Evolutionary conservation across 2,888 invertebrate species (phyloP).

Genomic region (Epinotia bilunana): DNA sequence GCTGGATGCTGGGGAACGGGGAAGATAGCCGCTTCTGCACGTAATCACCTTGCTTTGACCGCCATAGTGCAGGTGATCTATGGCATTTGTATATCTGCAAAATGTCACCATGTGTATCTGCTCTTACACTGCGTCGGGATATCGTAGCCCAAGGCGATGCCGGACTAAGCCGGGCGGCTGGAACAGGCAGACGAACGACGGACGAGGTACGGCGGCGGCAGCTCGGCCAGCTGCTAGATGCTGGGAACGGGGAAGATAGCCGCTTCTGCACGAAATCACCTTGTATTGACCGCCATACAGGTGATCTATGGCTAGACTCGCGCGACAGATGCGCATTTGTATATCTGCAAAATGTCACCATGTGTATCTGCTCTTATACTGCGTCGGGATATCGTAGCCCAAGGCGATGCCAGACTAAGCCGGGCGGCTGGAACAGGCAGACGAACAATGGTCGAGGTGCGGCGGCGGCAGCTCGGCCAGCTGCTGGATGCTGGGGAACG

Average conservation of each 20-base stretch:
- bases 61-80: no score
- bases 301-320: no score
- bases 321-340: no score
- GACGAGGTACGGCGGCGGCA: conserved; percentile 57
- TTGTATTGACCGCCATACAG: no score
- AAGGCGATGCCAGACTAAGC: conserved; percentile 51
- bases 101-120: no score
- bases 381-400: conserved; percentile 57
- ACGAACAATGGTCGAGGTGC: conserved; percentile 59
- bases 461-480: conserved; percentile 53
- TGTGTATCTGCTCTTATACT: conserved; percentile 50
- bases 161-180: conserved; percentile 51
- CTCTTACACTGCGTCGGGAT: conserved; percentile 58
- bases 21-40: conserved; percentile 66
- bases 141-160: conserved; percentile 55
- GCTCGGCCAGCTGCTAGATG: conserved; percentile 54
- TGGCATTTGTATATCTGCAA: no score
- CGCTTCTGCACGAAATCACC: conserved; percentile 76
- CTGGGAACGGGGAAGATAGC: conserved; percentile 60
- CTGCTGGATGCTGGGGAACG: conserved; percentile 63
- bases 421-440: conserved; percentile 59
- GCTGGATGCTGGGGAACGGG: conserved; percentile 62
- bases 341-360: no score
- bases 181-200: conserved; percentile 63
- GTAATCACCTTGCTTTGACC: no score